Base-by-base conservation (phyloP, 2,113 vertebrate genomes). In the Sinocyclocheilus grahami region DNA sequence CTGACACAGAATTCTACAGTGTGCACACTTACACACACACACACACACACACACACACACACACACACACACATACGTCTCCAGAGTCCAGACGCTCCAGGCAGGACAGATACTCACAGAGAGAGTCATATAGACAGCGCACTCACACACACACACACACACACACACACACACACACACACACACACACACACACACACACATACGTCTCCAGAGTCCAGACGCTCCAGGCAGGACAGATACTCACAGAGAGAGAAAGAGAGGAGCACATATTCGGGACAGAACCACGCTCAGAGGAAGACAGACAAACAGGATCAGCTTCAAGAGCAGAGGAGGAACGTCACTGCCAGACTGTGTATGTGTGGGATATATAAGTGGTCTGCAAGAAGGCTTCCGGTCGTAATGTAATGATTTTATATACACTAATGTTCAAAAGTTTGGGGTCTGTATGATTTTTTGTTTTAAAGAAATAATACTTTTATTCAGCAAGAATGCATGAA, bases 251-350 rank as follows among this genome's bases (percentile, higher is more conserved):
- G 86, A 92, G 33, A 92, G 86, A 93, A 86, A 90, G 58, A 91
- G 71, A 92, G 90, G 79, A 84, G 89, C 93, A 95, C 90, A 94
- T 78, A 91, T 86, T 93, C 82, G 87, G 84, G 92, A 93, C 91
- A 94, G 89, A 94, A 77, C 90, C 91, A 92, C 39, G 86, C 88
- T 93, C 91, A 92, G 83, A 92, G 71, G 88, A 91, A 90, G 92
- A 94, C 93, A 94, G 91, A 94, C 89, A 91, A 90, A 95, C 90
- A 92, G 89, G 87, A 90, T 91, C 93, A 93, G 87, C 90, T 88
- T 88, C 90, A 90, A 91, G 89, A 89, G 86, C 89, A 89, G 88
- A 91, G 87, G 90, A 90, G 78, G 90, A 88, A 86, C 72, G 79
- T 88, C 78, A 87, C 82, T 63, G 79, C 12, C n/a, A 58, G 86